Percentiles rank a stretch among this genome's conserved stretches.
phyloP scores from a whole-genome alignment of 2,888 invertebrate species.

The Clostera curtula region DNA sequence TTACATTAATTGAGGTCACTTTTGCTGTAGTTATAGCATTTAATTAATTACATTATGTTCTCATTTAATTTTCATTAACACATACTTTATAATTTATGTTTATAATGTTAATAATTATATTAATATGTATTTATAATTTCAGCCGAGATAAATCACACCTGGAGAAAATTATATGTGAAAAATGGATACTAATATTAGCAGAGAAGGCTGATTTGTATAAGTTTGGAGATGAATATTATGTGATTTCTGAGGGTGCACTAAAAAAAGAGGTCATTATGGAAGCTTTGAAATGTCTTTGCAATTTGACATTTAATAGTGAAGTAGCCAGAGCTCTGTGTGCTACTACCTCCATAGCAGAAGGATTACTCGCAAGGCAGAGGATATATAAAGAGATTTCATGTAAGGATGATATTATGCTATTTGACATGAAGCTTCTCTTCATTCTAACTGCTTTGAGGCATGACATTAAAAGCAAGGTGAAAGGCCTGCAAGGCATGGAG shows the following conservation, averaged over 20 bases:
- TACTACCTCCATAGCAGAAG: slow-evolving; percentile 79
- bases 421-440: slow-evolving; percentile 92
- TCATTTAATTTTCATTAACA: neutral
- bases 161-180: slow-evolving; percentile 79
- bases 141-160: slow-evolving; percentile 87
- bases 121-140: slow-evolving; percentile 24
- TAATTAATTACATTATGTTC: slow-evolving; percentile 1
- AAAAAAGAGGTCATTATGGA: slow-evolving; percentile 79
- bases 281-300: slow-evolving; percentile 91
- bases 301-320: slow-evolving; percentile 85
- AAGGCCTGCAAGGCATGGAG: slow-evolving; percentile 79
- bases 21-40: neutral
- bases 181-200: slow-evolving; percentile 80
- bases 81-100: neutral
- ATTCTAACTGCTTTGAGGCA: slow-evolving; percentile 89
- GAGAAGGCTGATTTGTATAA: slow-evolving; percentile 78
- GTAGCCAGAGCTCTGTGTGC: slow-evolving; percentile 57
- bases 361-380: slow-evolving; percentile 82
- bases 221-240: slow-evolving; percentile 47
- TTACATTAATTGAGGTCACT: too few relatives aligned
- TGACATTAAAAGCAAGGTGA: slow-evolving; percentile 78
- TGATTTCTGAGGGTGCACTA: slow-evolving; percentile 46
- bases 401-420: slow-evolving; percentile 84
- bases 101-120: too few relatives aligned
- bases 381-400: slow-evolving; percentile 78